A percentile compares a stretch with the other conserved stretches of the same genome.
Conservation (phyloP, 1,140 invertebrate species). For the Trichonephila inaurata region DNA sequence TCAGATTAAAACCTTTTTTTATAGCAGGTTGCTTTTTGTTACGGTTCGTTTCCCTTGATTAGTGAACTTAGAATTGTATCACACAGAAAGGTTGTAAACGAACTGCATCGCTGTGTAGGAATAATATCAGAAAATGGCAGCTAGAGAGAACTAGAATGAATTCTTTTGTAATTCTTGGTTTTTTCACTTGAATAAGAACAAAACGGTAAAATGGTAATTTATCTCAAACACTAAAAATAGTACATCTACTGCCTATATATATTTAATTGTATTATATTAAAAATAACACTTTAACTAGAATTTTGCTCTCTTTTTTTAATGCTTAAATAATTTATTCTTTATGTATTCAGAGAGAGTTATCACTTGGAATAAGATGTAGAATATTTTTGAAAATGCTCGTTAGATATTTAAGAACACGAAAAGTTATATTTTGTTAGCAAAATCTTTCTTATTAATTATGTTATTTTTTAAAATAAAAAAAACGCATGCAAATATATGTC, state of each 20-base stretch:
- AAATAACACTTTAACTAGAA: no score
- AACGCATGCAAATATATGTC: no score
- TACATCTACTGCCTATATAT: not conserved
- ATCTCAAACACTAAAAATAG: not conserved
- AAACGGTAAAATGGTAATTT: not conserved
- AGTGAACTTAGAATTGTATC: not conserved
- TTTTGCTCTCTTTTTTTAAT: no score
- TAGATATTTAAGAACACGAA: no score
- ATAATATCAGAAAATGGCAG: not conserved
- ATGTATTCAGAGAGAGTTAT: no score
- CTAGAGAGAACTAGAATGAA: not conserved
- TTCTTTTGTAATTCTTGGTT: not conserved
- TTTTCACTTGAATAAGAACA: not conserved
- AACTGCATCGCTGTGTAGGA: not conserved
- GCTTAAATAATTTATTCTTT: no score
- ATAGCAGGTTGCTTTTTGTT: not conserved
- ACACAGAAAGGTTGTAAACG: not conserved
- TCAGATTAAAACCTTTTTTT: not conserved
- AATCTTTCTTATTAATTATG: no score
- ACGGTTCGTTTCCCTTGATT: slow-evolving; percentile 21
- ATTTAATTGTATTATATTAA: not conserved
- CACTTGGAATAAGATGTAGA: no score
- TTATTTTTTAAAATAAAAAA: no score
- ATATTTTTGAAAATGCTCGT: no score
- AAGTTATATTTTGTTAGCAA: no score